A percentile compares a stretch with the other conserved stretches of the same genome.
phyloP scores from a whole-genome alignment of 2,113 vertebrate species.

The Phasianus colchicus region DNA sequence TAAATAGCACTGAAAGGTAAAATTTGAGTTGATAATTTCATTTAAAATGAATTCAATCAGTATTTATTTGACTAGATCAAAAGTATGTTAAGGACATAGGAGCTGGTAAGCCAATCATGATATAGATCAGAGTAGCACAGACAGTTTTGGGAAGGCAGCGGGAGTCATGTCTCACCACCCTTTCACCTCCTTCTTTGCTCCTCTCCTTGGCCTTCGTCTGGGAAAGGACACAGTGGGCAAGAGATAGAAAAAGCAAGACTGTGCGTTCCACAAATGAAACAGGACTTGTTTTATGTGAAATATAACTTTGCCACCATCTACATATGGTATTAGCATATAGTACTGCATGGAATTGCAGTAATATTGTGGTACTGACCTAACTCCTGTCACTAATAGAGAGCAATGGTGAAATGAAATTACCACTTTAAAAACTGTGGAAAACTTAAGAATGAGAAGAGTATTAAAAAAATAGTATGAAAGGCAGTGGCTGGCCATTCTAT shows the following conservation, averaged over 20 bases:
- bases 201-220: not conserved
- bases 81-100: not conserved
- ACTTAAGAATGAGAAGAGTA: not conserved
- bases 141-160: not conserved
- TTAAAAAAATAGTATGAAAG: not conserved
- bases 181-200: not conserved
- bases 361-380: not conserved
- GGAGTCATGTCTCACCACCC: not conserved
- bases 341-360: not conserved
- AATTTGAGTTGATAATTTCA: not conserved
- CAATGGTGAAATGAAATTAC: not conserved
- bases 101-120: not conserved
- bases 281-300: not conserved
- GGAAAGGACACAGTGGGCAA: not conserved
- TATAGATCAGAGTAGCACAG: not conserved
- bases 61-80: not conserved
- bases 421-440: not conserved
- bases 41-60: not conserved
- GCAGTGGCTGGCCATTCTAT: not conserved
- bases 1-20: not conserved
- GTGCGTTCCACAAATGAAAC: not conserved
- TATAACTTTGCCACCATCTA: not conserved
- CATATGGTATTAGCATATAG: not conserved
- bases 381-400: not conserved
- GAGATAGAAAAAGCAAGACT: not conserved